Evolutionary conservation across 1,140 invertebrate genomes (phyloP).

Genomic region (Drosophila elegans): DNA sequence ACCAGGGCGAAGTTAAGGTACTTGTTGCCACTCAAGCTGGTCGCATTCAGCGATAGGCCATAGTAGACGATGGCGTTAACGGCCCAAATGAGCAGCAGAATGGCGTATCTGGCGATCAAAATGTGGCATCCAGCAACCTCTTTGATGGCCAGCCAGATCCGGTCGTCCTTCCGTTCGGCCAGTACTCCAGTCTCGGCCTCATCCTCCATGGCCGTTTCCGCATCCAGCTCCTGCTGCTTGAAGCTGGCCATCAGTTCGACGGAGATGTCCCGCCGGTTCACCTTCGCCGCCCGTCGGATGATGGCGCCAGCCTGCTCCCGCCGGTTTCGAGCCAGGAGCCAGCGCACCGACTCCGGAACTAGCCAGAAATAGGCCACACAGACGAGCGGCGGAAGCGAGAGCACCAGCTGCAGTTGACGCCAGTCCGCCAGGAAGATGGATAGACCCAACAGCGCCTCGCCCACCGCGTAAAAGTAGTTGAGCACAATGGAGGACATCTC

Average conservation of each 20-base stretch:
- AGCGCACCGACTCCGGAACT: conserved; percentile 88
- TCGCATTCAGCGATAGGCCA: conserved; percentile 89
- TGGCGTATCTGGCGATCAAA: conserved; percentile 84
- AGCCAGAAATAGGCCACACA: conserved; percentile 87
- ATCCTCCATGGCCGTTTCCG: neutral
- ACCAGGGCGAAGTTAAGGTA: conserved; percentile 87
- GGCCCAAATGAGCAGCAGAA: conserved; percentile 87
- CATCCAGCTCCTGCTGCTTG: conserved; percentile 59
- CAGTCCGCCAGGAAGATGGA: conserved; percentile 87
- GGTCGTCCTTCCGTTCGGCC: conserved; percentile 29
- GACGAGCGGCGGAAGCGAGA: conserved; percentile 86
- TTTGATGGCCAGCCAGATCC: conserved; percentile 82
- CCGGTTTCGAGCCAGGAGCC: conserved; percentile 87
- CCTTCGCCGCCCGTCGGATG: conserved; percentile 86
- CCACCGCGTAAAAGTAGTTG: conserved; percentile 89
- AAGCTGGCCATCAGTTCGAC: conserved; percentile 81
- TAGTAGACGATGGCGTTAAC: conserved; percentile 90
- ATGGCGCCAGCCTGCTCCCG: conserved; percentile 86
- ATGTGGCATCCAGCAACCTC: conserved; percentile 85
- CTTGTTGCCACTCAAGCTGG: conserved; percentile 88
- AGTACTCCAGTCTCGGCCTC: neutral
- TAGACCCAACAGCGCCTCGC: conserved; percentile 87
- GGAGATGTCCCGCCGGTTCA: conserved; percentile 86
- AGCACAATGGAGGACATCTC: conserved; percentile 88
- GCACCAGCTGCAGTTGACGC: conserved; percentile 86